Percentiles rank a stretch among this genome's conserved stretches.
Conservation (phyloP, 2,888 invertebrate species). For the Ischnus inquisitorius region DNA sequence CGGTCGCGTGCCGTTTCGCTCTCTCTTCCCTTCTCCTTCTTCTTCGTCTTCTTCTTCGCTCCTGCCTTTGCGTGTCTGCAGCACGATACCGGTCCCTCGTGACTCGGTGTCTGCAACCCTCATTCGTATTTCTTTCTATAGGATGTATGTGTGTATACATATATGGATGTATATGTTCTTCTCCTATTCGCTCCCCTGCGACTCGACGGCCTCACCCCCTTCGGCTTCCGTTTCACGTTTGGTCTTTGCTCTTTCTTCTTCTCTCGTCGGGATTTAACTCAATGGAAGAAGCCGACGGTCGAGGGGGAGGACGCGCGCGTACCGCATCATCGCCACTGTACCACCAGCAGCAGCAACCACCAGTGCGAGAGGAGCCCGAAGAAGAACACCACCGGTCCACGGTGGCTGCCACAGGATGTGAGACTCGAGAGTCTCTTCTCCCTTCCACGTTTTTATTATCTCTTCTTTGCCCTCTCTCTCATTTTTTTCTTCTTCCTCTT, state of each 20-base stretch:
- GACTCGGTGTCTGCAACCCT: slow-evolving; percentile 78
- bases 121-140: slow-evolving; percentile 59
- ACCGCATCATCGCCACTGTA: not conserved
- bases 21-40: slow-evolving; percentile 50
- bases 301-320: not conserved
- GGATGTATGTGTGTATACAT: no score
- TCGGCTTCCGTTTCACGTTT: slow-evolving; percentile 58
- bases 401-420: slow-evolving; percentile 63
- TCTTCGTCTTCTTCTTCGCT: slow-evolving; percentile 48
- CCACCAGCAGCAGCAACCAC: slow-evolving; percentile 25
- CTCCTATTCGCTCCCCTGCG: slow-evolving; percentile 52
- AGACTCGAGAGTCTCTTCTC: slow-evolving; percentile 58
- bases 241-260: slow-evolving; percentile 28
- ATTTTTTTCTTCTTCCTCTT: slow-evolving; percentile 44
- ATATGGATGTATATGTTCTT: slow-evolving; percentile 30
- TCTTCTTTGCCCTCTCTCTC: slow-evolving; percentile 28
- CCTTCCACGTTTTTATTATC: slow-evolving; percentile 54
- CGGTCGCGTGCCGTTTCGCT: slow-evolving; percentile 82
- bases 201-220: slow-evolving; percentile 50
- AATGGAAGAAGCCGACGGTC: slow-evolving; percentile 11
- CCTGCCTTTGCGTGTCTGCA: slow-evolving; percentile 33
- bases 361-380: slow-evolving; percentile 26
- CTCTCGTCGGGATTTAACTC: not conserved
- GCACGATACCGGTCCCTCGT: slow-evolving; percentile 70
- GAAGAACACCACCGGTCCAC: slow-evolving; percentile 39